phyloP scores from a whole-genome alignment of 2,797 vertebrate species.

The Sparidentex hasta region DNA sequence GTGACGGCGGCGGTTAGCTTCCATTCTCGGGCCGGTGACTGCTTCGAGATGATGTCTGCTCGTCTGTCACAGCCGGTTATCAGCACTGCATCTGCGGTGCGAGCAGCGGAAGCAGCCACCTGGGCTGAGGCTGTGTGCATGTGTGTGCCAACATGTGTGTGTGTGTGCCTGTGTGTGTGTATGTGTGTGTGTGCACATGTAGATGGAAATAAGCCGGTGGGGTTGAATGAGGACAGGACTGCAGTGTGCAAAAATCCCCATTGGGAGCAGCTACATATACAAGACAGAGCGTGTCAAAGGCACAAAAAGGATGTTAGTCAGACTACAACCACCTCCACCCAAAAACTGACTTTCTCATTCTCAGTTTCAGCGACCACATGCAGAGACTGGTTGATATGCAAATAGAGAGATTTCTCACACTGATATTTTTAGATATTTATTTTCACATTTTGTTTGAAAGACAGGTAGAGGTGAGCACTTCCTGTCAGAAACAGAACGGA shows the following conservation, averaged over 20 bases:
- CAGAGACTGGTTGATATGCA: constrained; percentile 5
- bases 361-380: not conserved
- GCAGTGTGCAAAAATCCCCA: constrained; percentile 37
- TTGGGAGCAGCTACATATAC: constrained; percentile 23
- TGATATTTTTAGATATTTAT: not conserved
- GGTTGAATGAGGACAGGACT: constrained; percentile 59
- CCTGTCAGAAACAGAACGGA: not conserved
- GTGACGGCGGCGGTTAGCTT: constrained; percentile 28
- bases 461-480: not conserved
- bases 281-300: constrained; percentile 26
- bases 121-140: constrained; percentile 37
- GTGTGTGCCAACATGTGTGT: not conserved
- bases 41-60: constrained; percentile 50
- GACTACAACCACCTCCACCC: not conserved
- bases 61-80: constrained; percentile 59
- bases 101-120: constrained; percentile 64
- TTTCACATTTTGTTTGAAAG: not conserved
- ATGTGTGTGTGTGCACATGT: not conserved
- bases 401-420: not conserved
- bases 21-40: constrained; percentile 49
- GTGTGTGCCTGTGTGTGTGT: not conserved
- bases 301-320: constrained; percentile 6
- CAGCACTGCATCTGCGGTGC: constrained; percentile 39
- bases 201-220: constrained; percentile 47
- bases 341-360: not conserved